Percentiles rank a stretch among this genome's conserved stretches.
These are phyloP conservation scores for Phycodurus eques DNA, from an alignment of 2,113 vertebrate species.

Conservation along the genomic window DNA sequence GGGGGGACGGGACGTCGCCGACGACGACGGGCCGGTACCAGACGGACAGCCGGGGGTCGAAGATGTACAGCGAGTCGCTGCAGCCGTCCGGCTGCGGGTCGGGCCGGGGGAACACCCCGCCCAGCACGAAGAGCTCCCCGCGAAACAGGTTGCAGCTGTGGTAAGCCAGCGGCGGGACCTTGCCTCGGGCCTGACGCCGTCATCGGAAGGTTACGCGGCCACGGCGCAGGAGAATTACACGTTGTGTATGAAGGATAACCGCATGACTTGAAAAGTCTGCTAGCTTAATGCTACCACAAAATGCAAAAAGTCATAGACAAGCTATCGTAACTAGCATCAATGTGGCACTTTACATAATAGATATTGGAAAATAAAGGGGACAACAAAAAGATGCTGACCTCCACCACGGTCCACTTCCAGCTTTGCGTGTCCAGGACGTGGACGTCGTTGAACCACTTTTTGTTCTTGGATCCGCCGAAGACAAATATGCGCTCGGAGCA, in stretches of 20 bases:
- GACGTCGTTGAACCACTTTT: conserved; percentile 76
- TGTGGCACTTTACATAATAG: not conserved
- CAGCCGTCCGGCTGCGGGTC: conserved; percentile 73
- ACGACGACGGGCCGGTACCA: conserved; percentile 83
- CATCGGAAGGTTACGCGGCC: no score
- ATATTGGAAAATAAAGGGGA: not conserved
- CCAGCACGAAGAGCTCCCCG: conserved; percentile 75
- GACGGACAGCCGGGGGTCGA: conserved; percentile 78
- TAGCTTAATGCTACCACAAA: not conserved
- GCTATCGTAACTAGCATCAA: not conserved
- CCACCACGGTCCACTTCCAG: conserved; percentile 77
- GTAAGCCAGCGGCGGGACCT: conserved; percentile 77
- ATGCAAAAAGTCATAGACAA: not conserved
- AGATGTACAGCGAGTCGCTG: conserved; percentile 80
- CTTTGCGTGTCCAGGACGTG: conserved; percentile 77
- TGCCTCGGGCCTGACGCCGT: conserved; percentile 69
- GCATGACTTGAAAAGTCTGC: not conserved
- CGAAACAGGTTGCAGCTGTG: conserved; percentile 77
- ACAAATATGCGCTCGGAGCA: conserved; percentile 71
- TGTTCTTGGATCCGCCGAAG: conserved; percentile 78
- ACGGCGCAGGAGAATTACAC: no score
- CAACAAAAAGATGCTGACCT: conserved; percentile 38
- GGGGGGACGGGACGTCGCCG: conserved; percentile 72
- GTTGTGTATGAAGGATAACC: not conserved
- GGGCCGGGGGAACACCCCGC: conserved; percentile 75